Conservation (phyloP, 2,888 invertebrate species). For the Dryocosmus kuriphilus region DNA sequence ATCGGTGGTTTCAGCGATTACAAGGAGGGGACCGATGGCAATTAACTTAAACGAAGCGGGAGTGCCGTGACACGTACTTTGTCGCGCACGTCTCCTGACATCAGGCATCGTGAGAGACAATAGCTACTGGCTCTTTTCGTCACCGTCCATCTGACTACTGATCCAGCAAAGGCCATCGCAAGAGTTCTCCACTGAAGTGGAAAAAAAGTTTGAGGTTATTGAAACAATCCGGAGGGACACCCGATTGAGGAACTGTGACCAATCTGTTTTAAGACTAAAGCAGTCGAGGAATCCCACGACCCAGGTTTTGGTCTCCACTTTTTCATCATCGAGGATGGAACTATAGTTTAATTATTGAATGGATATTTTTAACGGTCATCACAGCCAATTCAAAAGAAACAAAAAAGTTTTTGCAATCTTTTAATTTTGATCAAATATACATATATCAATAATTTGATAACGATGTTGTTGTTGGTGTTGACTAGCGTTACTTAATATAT, state of each 20-base stretch:
- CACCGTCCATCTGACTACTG: constrained; percentile 39
- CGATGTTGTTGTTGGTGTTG: too few species aligned
- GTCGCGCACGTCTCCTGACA: constrained; percentile 71
- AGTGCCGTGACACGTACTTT: constrained; percentile 75
- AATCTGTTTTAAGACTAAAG: neutral
- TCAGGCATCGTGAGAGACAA: constrained; percentile 66
- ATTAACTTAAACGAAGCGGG: constrained; percentile 74
- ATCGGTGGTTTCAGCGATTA: constrained; percentile 62
- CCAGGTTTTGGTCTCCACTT: neutral
- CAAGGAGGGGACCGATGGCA: constrained; percentile 58
- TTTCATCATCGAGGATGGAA: neutral
- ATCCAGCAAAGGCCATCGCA: constrained; percentile 38
- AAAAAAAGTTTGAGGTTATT: constrained; percentile 19
- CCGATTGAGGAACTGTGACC: neutral
- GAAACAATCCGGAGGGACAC: constrained; percentile 5
- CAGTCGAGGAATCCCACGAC: neutral
- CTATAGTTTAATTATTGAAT: too few species aligned
- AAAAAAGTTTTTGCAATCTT: too few species aligned
- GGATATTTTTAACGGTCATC: too few species aligned
- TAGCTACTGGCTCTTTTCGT: constrained; percentile 36
- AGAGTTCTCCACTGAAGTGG: neutral
- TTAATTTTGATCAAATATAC: too few species aligned
- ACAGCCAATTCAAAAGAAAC: too few species aligned
- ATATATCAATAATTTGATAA: too few species aligned
- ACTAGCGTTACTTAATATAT: too few species aligned